Percentiles rank a stretch among this genome's conserved stretches.
Evolutionary conservation across 37 sponge, comb jelly and placozoan genomes (phyloP).

Genomic region (Oscarella lobularis): DNA sequence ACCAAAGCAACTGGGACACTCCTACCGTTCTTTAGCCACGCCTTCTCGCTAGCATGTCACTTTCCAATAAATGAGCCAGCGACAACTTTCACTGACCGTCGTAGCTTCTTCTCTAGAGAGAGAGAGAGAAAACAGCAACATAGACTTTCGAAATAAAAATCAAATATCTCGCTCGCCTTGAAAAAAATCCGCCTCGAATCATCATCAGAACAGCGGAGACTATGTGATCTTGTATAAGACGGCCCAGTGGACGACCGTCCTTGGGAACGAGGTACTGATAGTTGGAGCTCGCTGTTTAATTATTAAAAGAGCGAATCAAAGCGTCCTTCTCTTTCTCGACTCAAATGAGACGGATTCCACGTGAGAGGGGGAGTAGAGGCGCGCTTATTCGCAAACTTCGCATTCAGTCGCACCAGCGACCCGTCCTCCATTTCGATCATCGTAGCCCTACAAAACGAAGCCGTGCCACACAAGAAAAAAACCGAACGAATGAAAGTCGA

Average conservation of each 20-base stretch:
- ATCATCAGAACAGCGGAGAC: conserved; percentile 80
- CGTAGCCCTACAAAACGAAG: no score
- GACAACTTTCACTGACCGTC: no score
- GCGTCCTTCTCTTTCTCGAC: conserved; percentile 81
- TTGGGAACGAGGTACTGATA: conserved; percentile 92
- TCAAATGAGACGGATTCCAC: conserved; percentile 8
- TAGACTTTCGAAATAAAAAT: no score
- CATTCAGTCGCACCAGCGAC: conserved; percentile 38
- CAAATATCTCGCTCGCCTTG: no score
- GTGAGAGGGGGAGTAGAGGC: conserved; percentile 44
- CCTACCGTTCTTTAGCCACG: no score
- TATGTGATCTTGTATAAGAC: conserved; percentile 94
- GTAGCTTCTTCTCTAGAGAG: no score
- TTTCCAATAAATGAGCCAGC: no score
- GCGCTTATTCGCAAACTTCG: conserved; percentile 33
- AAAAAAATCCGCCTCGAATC: conserved; percentile 66
- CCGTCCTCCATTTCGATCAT: conserved; percentile 93
- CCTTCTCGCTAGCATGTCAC: no score
- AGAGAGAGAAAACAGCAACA: no score
- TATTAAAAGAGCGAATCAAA: conserved; percentile 79
- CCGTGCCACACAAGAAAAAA: no score
- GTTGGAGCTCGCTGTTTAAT: conserved; percentile 78
- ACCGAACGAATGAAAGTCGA: no score
- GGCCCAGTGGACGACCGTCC: conserved; percentile 89
- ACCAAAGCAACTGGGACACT: no score